A percentile compares a stretch with the other conserved stretches of the same genome.
Evolutionary conservation across 2,888 invertebrate genomes (phyloP).

Genomic region (Syrphus vitripennis): DNA sequence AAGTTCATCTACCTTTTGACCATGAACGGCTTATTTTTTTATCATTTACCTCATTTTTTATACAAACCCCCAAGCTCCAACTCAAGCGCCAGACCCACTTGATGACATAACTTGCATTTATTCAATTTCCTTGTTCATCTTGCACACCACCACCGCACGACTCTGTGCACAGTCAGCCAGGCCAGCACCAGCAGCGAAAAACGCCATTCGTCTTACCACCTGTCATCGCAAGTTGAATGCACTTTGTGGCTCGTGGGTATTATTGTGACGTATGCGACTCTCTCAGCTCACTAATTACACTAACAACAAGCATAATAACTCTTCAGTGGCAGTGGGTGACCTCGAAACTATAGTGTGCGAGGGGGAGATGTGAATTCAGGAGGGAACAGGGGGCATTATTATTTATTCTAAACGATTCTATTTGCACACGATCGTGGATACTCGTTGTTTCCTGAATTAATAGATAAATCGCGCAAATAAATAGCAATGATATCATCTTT

Average conservation of each 20-base stretch:
- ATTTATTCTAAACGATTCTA: slow-evolving; percentile 28
- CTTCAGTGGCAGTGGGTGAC: slow-evolving; percentile 18
- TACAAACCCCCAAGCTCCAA: background rate
- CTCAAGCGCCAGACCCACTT: background rate
- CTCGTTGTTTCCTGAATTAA: slow-evolving; percentile 52
- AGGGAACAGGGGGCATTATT: background rate
- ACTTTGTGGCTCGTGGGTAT: slow-evolving; percentile 1
- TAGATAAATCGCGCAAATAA: slow-evolving; percentile 23
- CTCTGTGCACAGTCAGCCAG: background rate
- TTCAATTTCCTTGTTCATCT: slow-evolving; percentile 11
- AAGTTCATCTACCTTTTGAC: slow-evolving; percentile 53
- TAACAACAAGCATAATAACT: background rate
- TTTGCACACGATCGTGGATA: slow-evolving; percentile 52
- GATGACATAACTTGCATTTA: slow-evolving; percentile 51
- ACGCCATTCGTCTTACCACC: background rate
- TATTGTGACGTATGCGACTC: slow-evolving; percentile 36
- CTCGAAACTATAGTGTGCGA: slow-evolving; percentile 8
- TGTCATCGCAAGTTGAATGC: slow-evolving; percentile 48
- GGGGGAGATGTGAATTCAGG: background rate
- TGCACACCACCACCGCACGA: background rate
- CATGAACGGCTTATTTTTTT: slow-evolving; percentile 43
- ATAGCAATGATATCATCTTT: slow-evolving; percentile 56
- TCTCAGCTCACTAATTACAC: background rate
- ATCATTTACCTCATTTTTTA: background rate
- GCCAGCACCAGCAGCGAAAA: background rate